Evolutionary conservation across 92 coral and sea anemone species (phyloP).

Genomic region (Actinostola sp.): DNA sequence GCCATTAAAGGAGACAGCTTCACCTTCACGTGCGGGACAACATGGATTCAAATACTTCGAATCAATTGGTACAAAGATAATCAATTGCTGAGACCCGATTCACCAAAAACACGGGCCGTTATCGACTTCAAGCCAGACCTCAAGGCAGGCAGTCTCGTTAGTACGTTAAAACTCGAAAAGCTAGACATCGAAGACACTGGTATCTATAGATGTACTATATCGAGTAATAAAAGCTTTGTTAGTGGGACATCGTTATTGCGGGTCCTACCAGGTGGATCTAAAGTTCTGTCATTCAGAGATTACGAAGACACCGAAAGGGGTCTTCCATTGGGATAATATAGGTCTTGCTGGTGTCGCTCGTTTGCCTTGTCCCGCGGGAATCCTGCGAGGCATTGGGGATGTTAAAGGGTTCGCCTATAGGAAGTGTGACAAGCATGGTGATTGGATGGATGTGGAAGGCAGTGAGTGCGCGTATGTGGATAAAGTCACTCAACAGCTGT

Average conservation of each 20-base stretch:
- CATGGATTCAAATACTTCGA: constrained; percentile 67
- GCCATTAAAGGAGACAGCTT: constrained; percentile 72
- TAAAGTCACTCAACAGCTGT: constrained; percentile 59
- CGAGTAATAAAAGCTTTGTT: constrained; percentile 54
- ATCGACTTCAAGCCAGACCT: constrained; percentile 32
- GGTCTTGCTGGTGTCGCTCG: constrained; percentile 60
- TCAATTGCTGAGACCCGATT: constrained; percentile 25
- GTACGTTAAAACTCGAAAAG: constrained; percentile 35
- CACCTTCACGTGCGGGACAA: constrained; percentile 54
- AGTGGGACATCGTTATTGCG: constrained; percentile 46
- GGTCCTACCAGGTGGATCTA: constrained; percentile 52
- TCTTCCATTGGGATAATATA: constrained; percentile 80
- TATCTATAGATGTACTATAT: constrained; percentile 57
- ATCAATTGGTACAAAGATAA: constrained; percentile 75
- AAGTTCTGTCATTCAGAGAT: constrained; percentile 64
- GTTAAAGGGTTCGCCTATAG: constrained; percentile 53
- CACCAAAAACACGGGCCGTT: constrained; percentile 4
- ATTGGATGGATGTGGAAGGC: constrained; percentile 67
- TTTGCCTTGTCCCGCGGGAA: constrained; percentile 75
- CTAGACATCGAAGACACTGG: constrained; percentile 64
- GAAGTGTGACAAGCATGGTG: constrained; percentile 60
- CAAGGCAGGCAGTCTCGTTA: constrained; percentile 21
- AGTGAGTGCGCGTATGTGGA: constrained; percentile 64
- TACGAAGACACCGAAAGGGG: constrained; percentile 67
- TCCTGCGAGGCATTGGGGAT: constrained; percentile 28